These are phyloP conservation scores for Coenobita brevimanus DNA, from an alignment of 1,140 invertebrate genomes.

Conservation along the genomic window DNA sequence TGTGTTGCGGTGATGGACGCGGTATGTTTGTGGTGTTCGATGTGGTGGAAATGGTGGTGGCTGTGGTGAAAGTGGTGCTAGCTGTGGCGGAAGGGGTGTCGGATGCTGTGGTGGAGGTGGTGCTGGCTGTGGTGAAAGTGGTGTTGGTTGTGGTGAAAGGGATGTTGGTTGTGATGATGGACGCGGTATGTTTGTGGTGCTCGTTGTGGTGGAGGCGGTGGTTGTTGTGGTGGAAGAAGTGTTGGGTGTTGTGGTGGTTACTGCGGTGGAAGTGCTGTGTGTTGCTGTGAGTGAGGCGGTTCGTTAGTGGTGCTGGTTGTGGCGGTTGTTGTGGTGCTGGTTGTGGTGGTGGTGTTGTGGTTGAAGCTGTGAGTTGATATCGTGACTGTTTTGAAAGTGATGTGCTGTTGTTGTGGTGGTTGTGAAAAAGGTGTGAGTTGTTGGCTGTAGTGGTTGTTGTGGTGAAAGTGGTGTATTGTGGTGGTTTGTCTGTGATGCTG, in stretches of 20 bases:
- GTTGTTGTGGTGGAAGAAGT: background rate
- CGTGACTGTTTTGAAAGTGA: background rate
- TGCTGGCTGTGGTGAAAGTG: background rate
- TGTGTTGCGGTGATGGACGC: background rate
- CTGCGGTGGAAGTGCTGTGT: background rate
- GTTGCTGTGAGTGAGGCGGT: no score
- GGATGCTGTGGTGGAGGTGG: background rate
- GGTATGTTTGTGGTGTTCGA: no score
- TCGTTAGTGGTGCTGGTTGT: slow-evolving; percentile 4
- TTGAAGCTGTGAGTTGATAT: background rate
- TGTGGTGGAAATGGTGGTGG: background rate
- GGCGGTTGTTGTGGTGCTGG: background rate
- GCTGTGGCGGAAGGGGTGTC: background rate
- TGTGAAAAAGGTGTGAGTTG: no score
- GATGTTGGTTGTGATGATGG: background rate
- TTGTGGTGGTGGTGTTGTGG: background rate
- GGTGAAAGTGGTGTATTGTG: no score
- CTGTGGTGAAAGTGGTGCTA: no score
- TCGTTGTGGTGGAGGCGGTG: background rate
- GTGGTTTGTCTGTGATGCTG: no score
- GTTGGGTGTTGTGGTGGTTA: slow-evolving; percentile 1
- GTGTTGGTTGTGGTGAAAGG: background rate
- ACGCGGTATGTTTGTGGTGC: no score
- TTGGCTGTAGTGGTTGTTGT: no score
- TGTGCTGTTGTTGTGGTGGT: no score